phyloP scores from a whole-genome alignment of 1,140 invertebrate genomes.

The Hormaphis cornu region DNA sequence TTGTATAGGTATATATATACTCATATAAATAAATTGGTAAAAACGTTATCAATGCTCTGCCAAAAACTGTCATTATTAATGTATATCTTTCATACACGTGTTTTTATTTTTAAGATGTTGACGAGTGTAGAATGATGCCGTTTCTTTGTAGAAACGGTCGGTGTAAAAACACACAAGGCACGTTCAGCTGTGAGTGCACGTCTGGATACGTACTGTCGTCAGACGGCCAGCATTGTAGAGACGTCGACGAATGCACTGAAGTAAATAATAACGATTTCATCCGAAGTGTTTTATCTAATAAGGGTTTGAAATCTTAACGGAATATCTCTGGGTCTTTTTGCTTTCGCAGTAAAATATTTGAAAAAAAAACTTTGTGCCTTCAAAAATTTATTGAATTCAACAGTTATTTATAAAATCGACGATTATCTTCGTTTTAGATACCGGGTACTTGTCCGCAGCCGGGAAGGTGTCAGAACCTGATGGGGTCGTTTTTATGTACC shows the following conservation, averaged over 20 bases:
- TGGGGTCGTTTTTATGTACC: slow-evolving; percentile 58
- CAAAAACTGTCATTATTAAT: neutral
- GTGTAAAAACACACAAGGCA: slow-evolving; percentile 70
- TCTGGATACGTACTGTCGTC: slow-evolving; percentile 59
- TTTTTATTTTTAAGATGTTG: slow-evolving; percentile 52
- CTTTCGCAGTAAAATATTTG: no score
- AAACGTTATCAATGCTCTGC: no score
- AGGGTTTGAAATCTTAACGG: no score
- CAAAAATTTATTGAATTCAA: no score
- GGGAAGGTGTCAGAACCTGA: slow-evolving; percentile 59
- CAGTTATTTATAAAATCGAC: no score
- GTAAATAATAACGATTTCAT: no score
- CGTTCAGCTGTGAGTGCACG: slow-evolving; percentile 74
- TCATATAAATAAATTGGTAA: neutral
- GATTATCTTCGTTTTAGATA: slow-evolving; percentile 42
- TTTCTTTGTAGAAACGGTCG: slow-evolving; percentile 71
- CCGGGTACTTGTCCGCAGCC: slow-evolving; percentile 51
- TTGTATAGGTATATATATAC: slow-evolving; percentile 56
- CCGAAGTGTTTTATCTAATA: neutral
- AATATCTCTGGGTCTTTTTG: no score
- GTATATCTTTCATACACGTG: neutral
- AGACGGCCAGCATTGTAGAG: slow-evolving; percentile 59
- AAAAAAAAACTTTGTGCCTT: no score
- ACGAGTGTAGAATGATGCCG: slow-evolving; percentile 72
- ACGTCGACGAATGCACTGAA: slow-evolving; percentile 59